Evolutionary conservation across 2,797 vertebrate species (phyloP).

Genomic region (Anguilla obscura): DNA sequence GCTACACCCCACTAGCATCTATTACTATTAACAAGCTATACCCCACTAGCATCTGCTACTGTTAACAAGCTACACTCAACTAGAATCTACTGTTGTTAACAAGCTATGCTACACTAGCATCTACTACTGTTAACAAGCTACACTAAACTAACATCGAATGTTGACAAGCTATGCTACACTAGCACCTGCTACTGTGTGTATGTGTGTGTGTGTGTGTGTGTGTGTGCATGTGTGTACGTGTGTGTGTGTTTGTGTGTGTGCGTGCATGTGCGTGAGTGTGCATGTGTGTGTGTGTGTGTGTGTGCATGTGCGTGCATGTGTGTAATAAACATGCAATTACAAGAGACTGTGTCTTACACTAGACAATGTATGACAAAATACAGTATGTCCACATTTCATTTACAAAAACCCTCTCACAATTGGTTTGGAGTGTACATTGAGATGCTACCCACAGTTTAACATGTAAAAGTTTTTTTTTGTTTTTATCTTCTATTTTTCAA

Average conservation of each 20-base stretch:
- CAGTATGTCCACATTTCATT: background rate
- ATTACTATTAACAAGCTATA: too few species aligned
- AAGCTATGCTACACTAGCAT: too few species aligned
- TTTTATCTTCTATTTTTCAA: too few species aligned
- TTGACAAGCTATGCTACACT: too few species aligned
- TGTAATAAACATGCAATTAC: background rate
- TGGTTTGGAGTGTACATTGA: background rate
- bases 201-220: slow-evolving; percentile 31
- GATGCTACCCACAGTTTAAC: too few species aligned
- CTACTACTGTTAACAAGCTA: too few species aligned
- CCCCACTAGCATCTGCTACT: too few species aligned
- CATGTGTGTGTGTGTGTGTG: slow-evolving; percentile 33
- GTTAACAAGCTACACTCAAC: too few species aligned
- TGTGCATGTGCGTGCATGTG: slow-evolving; percentile 20
- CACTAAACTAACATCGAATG: too few species aligned
- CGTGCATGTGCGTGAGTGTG: slow-evolving; percentile 42
- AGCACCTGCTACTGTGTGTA: slow-evolving; percentile 27
- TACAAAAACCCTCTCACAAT: background rate
- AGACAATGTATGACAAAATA: background rate
- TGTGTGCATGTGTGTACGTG: slow-evolving; percentile 31
- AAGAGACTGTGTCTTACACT: background rate
- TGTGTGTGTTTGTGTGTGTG: slow-evolving; percentile 8
- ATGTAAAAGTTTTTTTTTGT: too few species aligned
- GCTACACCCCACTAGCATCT: too few species aligned
- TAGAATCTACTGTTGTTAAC: too few species aligned